phyloP scores from a whole-genome alignment of 2,888 invertebrate species.

The Pachymerium ferrugineum region DNA sequence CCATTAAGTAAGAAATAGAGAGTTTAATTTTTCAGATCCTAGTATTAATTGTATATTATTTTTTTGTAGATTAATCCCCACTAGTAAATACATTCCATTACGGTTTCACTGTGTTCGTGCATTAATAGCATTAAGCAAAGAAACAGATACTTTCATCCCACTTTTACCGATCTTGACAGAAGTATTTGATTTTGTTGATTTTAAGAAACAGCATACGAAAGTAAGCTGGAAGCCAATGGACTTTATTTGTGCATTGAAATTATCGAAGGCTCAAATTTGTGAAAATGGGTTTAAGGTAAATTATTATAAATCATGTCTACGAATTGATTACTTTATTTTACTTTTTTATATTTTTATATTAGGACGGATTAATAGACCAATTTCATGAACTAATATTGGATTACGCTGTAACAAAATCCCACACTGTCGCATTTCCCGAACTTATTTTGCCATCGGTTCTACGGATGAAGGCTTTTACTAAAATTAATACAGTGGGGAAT shows the following conservation, averaged over 20 bases:
- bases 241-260: constrained; percentile 72
- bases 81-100: constrained; percentile 84
- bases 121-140: constrained; percentile 69
- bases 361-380: constrained; percentile 72
- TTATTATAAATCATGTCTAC: neutral
- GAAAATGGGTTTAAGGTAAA: constrained; percentile 75
- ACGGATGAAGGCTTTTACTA: constrained; percentile 73
- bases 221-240: constrained; percentile 86
- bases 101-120: constrained; percentile 84
- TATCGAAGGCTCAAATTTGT: constrained; percentile 76
- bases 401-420: constrained; percentile 65
- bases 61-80: constrained; percentile 58
- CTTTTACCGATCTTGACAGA: constrained; percentile 76
- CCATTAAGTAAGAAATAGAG: constrained; percentile 41
- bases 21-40: constrained; percentile 6
- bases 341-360: neutral
- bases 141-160: constrained; percentile 76
- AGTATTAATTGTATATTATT: constrained; percentile 16
- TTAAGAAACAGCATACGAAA: constrained; percentile 74
- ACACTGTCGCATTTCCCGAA: constrained; percentile 77
- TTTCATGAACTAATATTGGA: constrained; percentile 70
- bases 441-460: constrained; percentile 61
- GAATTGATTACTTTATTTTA: no score
- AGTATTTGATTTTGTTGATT: constrained; percentile 66
- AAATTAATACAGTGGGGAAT: constrained; percentile 71